A percentile compares a stretch with the other conserved stretches of the same genome.
These are phyloP conservation scores for Psittacara wagleri DNA, from an alignment of 2,113 vertebrate genomes.

Conservation along the genomic window DNA sequence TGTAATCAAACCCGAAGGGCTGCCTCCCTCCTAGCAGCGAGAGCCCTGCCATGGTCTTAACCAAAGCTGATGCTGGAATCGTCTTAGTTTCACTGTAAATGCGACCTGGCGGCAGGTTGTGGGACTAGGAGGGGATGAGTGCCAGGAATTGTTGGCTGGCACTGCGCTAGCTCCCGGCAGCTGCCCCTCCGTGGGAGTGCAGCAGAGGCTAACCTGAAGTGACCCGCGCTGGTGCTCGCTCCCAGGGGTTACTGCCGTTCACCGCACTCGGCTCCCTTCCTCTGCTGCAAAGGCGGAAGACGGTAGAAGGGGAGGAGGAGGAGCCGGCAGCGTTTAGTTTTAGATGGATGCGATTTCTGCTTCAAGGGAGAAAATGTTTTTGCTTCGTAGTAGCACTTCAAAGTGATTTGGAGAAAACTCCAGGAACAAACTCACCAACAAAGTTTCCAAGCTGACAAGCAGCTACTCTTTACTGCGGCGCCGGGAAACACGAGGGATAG, in stretches of 20 bases:
- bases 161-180: neutral
- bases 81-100: neutral
- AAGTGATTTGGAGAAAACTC: neutral
- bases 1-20: constrained; percentile 41
- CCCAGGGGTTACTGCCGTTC: constrained; percentile 65
- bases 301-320: neutral
- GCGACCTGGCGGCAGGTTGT: neutral
- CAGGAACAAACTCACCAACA: too few species aligned
- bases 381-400: neutral
- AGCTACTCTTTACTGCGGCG: too few species aligned
- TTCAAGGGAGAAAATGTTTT: neutral
- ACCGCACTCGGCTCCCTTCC: neutral
- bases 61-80: neutral
- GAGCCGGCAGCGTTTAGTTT: neutral
- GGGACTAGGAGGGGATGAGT: neutral
- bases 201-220: constrained; percentile 4
- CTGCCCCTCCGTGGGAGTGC: neutral
- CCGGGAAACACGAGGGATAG: too few species aligned
- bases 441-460: too few species aligned
- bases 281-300: neutral
- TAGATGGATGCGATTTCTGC: neutral
- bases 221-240: neutral
- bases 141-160: neutral
- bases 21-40: neutral
- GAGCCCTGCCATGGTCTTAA: neutral